These are phyloP conservation scores for Hoplostethus atlanticus DNA, from an alignment of 2,797 vertebrate genomes.

Conservation along the genomic window DNA sequence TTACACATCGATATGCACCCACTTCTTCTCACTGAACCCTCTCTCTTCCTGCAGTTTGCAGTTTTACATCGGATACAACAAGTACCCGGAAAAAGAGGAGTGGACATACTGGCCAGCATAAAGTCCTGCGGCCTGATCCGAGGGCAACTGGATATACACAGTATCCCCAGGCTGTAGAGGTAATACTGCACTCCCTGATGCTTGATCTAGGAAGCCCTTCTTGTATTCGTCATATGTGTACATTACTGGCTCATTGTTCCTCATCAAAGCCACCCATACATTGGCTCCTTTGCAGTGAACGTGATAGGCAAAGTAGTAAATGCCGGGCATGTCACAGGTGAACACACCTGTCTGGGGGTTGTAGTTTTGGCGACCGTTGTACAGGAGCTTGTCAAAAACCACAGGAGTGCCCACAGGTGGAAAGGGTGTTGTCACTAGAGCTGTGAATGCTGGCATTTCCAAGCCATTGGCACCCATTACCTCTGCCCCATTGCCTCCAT, in stretches of 20 bases:
- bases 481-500: conserved; percentile 77
- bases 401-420: conserved; percentile 93
- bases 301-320: conserved; percentile 99
- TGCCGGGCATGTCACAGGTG: conserved; percentile 95
- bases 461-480: conserved; percentile 82
- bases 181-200: conserved; percentile 96
- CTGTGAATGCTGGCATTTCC: conserved; percentile 98
- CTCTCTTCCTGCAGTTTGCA: conserved; percentile 43
- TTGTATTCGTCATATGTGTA: conserved; percentile 99
- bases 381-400: conserved; percentile 95
- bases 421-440: conserved; percentile 91
- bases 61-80: conserved; percentile 97
- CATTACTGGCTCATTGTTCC: conserved; percentile 97
- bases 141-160: conserved; percentile 95
- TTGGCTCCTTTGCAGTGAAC: conserved; percentile 97
- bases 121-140: conserved; percentile 96
- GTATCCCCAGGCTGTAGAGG: conserved; percentile 92
- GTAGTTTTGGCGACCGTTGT: conserved; percentile 98
- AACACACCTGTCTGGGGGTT: conserved; percentile 95
- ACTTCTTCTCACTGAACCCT: conserved; percentile 21
- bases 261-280: conserved; percentile 97
- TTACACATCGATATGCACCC: conserved; percentile 29
- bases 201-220: conserved; percentile 97
- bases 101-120: conserved; percentile 98
- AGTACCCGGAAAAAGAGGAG: conserved; percentile 98